Percentiles rank a stretch among this genome's conserved stretches.
phyloP scores from a whole-genome alignment of 2,888 invertebrate species.

The Limnephilus auricula region DNA sequence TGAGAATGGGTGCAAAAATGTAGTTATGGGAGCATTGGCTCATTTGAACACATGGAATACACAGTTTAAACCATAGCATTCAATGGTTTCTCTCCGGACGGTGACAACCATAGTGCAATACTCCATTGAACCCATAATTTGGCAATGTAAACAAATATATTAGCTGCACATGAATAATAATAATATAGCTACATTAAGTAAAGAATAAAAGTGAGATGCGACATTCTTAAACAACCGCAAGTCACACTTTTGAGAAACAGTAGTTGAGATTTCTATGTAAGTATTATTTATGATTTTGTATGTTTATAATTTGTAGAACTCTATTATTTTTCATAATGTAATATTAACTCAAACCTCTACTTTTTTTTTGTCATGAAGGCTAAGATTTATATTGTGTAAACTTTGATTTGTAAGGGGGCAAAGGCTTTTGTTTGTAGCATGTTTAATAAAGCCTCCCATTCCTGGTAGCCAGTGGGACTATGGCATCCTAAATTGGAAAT shows the following conservation, averaged over 20 bases:
- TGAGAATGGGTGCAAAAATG: too few species aligned
- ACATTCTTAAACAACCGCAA: neutral
- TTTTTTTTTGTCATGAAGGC: neutral
- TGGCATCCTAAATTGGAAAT: neutral
- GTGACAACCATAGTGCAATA: neutral
- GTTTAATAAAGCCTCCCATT: neutral
- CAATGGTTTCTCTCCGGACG: too few species aligned
- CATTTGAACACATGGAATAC: too few species aligned
- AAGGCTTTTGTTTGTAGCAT: neutral
- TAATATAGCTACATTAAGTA: neutral
- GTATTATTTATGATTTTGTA: neutral
- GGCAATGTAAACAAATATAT: too few species aligned
- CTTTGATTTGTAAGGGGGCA: neutral
- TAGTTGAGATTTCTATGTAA: neutral
- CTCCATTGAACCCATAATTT: neutral
- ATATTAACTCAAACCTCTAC: neutral
- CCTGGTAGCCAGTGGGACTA: neutral
- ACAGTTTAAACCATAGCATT: too few species aligned
- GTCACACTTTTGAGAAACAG: neutral
- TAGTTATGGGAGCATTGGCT: too few species aligned
- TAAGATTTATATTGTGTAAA: neutral
- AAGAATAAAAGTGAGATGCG: neutral
- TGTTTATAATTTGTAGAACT: neutral
- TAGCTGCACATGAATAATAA: too few species aligned
- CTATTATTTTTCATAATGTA: neutral